phyloP scores from a whole-genome alignment of 2,888 invertebrate species.

The Microplitis deprimator region DNA sequence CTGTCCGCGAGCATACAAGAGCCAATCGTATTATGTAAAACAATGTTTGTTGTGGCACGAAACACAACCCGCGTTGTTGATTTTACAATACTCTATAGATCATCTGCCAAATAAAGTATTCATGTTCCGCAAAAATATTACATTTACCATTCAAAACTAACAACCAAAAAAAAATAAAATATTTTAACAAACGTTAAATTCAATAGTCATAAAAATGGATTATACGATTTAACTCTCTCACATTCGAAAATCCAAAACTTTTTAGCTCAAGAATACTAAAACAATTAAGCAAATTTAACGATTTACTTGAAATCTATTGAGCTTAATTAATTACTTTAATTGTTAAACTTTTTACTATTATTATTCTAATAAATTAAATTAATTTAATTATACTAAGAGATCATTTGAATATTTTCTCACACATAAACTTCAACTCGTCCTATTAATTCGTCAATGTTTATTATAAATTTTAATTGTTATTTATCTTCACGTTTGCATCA shows the following conservation, averaged over 20 bases:
- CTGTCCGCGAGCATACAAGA: neutral
- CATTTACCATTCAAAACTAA: too few relatives aligned
- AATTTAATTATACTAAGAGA: neutral
- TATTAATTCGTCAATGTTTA: conserved; percentile 4
- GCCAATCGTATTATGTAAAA: conserved; percentile 28
- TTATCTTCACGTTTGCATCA: conserved; percentile 25
- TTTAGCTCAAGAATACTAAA: neutral
- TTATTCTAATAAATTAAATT: neutral
- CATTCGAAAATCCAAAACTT: neutral
- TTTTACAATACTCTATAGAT: conserved; percentile 18
- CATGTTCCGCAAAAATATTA: neutral
- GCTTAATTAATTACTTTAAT: neutral
- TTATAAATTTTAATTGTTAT: conserved; percentile 14
- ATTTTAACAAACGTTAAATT: neutral
- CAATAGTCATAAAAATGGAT: neutral
- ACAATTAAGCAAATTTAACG: neutral
- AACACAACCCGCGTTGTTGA: conserved; percentile 30
- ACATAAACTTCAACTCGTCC: neutral
- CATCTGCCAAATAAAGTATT: conserved; percentile 3
- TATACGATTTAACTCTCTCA: neutral
- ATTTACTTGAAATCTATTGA: neutral
- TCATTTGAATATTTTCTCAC: neutral
- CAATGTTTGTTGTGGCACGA: conserved; percentile 30
- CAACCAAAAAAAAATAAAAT: neutral
- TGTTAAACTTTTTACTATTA: neutral